Base-by-base conservation (phyloP, 2,888 invertebrate genomes). In the Amphimallon solstitiale region DNA sequence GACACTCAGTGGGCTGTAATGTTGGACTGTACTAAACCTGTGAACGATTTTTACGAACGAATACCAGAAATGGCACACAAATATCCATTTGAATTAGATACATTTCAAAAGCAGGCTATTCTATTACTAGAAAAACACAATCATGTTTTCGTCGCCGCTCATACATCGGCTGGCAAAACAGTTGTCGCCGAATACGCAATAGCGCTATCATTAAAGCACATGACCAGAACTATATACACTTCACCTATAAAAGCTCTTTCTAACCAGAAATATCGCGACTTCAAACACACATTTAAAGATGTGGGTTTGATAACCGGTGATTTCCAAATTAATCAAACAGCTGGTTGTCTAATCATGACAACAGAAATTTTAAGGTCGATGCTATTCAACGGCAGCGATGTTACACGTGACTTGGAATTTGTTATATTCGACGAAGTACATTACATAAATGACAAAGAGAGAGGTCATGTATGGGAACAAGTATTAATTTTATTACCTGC, bases 381-480 rank as follows among this genome's bases (percentile, higher is more conserved):
- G 97, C 84, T 99, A 10, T 97, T 97, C 79, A 95, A 95, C 66
- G 97, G 97, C 6, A 92, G 92, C 68, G 98, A 98, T 77, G 92
- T 97, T 61, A 92, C 97, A 0, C 88, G 97, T 46, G 98, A 99
- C 81, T 85, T 99, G 62, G 98, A 99, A 81, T 99, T 96, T 85
- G 99, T 99, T 1, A 95, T 99, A 76, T 99, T 99, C 80, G 99
- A 99, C 82, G 99, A 99, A 84, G 97, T 98, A 5, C 99, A 99
- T 81, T 99, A 99, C 78, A 95, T 99, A 70, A 99, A 98, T 81
- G 96, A 99, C 66, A 77, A 78, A 67, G 81, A 82, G 90, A 86
- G 99, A 70, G 99, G 99, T 9, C 97, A 98, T 78, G 99, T 99
- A 0, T 99, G 99, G 99, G 99, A 99, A 82, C 98, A 99, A 83